Base-by-base conservation (phyloP, 1,140 invertebrate genomes). In the Nephotettix cincticeps region DNA sequence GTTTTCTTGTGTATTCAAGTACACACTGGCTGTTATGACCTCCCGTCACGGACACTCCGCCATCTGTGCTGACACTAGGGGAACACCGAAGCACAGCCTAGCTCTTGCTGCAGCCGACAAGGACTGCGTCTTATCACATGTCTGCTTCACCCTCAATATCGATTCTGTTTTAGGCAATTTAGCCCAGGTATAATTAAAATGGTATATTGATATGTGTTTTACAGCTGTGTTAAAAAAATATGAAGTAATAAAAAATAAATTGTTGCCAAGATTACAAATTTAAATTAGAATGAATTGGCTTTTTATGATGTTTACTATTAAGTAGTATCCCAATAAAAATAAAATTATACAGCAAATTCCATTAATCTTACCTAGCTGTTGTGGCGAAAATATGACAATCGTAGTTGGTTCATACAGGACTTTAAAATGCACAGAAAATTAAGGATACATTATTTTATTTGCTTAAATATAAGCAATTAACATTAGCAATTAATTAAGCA, bases 141-240 rank as follows among this genome's bases (percentile, higher is more conserved):
- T 63, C 21, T 70, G 68, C 30, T 70, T 70, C 56, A 70, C 68
- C n/a, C 51, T 70, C 29, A 70, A 58, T 32, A 27, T 58, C 13
- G 28, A 58, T 70, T 40, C 32, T 45, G 13, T 27, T 19, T 19
- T 27, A 40, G 63, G 36, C n/a, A 43, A 40, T 9, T 27, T 67
- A 23, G 64, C 64, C 14, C 64, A 67, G 64, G 64, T 67, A 67
- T 45, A 1, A n/a, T n/a, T n/a, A n/a, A n/a, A n/a, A n/a, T n/a
- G n/a, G n/a, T n/a, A n/a, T n/a, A n/a, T n/a, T 61, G 25, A 25
- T 17, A 25, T 61, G 17, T 17, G 19, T 27, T 64, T 27, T 28
- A 0, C 13, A 17, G 28, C 21, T 21, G 11, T 17, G 1, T 28
- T 64, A 28, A 13, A 23, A 17, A 11, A 30, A 17, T 28, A 14